Evolutionary conservation across 2,797 vertebrate genomes (phyloP).

Genomic region (Siniperca obscura): DNA sequence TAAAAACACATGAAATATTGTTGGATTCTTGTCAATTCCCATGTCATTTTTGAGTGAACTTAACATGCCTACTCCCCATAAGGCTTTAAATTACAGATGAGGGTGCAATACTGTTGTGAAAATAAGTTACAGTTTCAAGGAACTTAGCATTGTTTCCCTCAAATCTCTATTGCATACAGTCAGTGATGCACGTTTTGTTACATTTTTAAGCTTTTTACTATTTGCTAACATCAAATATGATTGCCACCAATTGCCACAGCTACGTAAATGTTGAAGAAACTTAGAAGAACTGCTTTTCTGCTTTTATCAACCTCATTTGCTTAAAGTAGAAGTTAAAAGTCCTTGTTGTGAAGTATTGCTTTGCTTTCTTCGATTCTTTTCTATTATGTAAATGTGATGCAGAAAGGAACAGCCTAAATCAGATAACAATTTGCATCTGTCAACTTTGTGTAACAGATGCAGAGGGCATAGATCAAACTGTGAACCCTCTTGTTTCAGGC

Average conservation of each 20-base stretch:
- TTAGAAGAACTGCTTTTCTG: not conserved
- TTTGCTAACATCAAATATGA: conserved; percentile 12
- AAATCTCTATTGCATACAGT: not conserved
- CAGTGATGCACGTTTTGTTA: not conserved
- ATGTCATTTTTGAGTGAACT: conserved; percentile 35
- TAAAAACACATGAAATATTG: conserved; percentile 58
- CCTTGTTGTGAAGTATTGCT: conserved; percentile 2
- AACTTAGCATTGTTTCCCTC: conserved; percentile 3
- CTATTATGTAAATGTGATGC: conserved; percentile 52
- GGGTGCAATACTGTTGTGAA: not conserved
- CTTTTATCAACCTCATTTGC: not conserved
- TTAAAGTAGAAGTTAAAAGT: not conserved
- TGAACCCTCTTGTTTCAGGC: conserved; percentile 66
- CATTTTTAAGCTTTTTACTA: not conserved
- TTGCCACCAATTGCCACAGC: not conserved
- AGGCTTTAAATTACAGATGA: conserved; percentile 40
- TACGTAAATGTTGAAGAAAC: not conserved
- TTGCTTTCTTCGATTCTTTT: conserved; percentile 23
- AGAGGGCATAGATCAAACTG: conserved; percentile 71
- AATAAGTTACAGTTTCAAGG: conserved; percentile 22
- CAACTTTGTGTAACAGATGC: conserved; percentile 59
- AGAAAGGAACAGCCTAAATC: conserved; percentile 33
- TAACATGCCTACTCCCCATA: conserved; percentile 15
- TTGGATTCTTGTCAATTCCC: conserved; percentile 46
- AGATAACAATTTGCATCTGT: conserved; percentile 77